Percentiles rank a stretch among this genome's conserved stretches.
These are phyloP conservation scores for Ligdia adustata DNA, from an alignment of 2,888 invertebrate genomes.

Conservation along the genomic window DNA sequence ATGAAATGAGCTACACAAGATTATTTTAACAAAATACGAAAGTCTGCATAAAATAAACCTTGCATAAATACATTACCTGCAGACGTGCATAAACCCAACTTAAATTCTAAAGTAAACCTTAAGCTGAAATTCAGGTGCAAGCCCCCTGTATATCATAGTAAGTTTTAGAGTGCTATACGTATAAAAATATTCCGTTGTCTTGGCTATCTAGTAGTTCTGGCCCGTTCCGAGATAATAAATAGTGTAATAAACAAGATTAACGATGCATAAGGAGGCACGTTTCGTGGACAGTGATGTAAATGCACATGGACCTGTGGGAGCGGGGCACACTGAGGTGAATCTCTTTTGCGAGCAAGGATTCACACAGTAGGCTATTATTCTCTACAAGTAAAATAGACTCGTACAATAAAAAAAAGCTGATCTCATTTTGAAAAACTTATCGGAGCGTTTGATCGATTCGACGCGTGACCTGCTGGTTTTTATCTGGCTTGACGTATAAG, in stretches of 20 bases:
- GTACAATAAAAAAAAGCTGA: no score
- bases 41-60: no score
- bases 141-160: conserved; percentile 18
- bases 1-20: no score
- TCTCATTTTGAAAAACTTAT: no score
- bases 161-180: conserved; percentile 21
- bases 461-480: no score
- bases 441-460: no score
- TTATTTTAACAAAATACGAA: no score
- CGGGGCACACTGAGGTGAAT: conserved; percentile 49
- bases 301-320: conserved; percentile 52
- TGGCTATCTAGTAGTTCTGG: conserved; percentile 41
- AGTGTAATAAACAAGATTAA: conserved; percentile 81
- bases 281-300: conserved; percentile 74
- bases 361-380: no score
- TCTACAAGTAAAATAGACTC: no score
- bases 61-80: conserved; percentile 10
- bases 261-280: conserved; percentile 79
- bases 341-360: no score
- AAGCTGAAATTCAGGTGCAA: conserved; percentile 32
- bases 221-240: conserved; percentile 69
- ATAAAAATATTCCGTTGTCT: conserved; percentile 37
- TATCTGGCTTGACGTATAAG: no score
- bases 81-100: conserved; percentile 17
- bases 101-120: conserved; percentile 23